phyloP scores from a whole-genome alignment of 2,113 vertebrate genomes.

The Dicrurus megarhynchus region DNA sequence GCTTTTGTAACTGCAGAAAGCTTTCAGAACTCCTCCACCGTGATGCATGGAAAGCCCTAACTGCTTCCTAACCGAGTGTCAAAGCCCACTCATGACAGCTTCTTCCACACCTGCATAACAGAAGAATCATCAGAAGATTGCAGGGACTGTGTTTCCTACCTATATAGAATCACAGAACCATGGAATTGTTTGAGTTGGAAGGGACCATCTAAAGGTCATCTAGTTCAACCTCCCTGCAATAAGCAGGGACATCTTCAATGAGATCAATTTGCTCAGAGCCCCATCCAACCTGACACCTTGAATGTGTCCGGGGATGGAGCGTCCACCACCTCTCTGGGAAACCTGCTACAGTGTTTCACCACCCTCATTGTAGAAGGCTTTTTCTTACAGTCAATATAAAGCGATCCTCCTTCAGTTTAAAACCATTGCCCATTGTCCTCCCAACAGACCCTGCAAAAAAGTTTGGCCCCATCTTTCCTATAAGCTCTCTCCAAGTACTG shows the following conservation, averaged over 20 bases:
- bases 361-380: background rate
- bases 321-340: background rate
- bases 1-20: background rate
- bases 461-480: background rate
- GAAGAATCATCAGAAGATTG: background rate
- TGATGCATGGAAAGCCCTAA: background rate
- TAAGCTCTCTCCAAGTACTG: background rate
- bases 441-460: background rate
- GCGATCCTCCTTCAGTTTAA: background rate
- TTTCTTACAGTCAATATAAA: background rate
- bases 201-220: background rate
- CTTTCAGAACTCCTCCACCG: background rate
- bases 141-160: fast-evolving
- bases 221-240: background rate
- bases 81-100: background rate
- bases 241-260: background rate
- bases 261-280: background rate
- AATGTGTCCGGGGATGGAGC: background rate
- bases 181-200: background rate
- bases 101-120: fast-evolving
- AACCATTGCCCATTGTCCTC: background rate
- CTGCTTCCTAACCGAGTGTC: background rate
- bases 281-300: background rate
- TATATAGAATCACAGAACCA: background rate
- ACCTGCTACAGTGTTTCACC: background rate